phyloP scores from a whole-genome alignment of 1,140 invertebrate species.

The Neotoxoptera formosana region DNA sequence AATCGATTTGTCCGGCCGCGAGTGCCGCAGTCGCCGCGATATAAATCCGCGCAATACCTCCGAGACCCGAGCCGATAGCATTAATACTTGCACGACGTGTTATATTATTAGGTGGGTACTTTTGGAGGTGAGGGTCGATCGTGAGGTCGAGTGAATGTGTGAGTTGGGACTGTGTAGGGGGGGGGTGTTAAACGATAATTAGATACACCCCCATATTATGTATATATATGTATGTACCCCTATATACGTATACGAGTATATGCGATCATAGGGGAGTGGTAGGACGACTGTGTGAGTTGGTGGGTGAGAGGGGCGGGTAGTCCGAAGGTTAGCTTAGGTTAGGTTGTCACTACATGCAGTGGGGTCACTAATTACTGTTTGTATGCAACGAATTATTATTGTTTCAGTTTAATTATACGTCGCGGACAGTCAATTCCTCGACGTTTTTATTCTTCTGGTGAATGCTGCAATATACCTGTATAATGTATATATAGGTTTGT shows the following conservation, averaged over 20 bases:
- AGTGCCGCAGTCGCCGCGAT: neutral
- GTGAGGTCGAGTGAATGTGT: too few species aligned
- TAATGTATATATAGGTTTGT: neutral
- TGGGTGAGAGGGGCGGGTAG: neutral
- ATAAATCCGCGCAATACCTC: slow-evolving; percentile 33
- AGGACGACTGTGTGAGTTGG: neutral
- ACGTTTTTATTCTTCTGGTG: neutral
- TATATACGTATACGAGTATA: too few species aligned
- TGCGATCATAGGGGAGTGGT: neutral
- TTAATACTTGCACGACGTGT: neutral
- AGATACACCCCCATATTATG: neutral
- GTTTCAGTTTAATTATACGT: slow-evolving; percentile 47
- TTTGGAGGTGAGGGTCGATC: neutral
- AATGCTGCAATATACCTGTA: neutral
- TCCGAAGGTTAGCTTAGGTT: neutral
- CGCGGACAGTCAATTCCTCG: slow-evolving; percentile 41
- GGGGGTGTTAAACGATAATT: slow-evolving; percentile 27
- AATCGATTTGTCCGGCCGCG: slow-evolving; percentile 29
- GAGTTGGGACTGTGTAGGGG: neutral
- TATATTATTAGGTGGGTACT: neutral
- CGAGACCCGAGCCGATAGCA: neutral
- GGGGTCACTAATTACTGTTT: neutral
- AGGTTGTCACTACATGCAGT: neutral
- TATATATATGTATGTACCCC: too few species aligned
- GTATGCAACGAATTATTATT: slow-evolving; percentile 16